Conservation (phyloP, 2,888 invertebrate species). For the Rotaria socialis region DNA sequence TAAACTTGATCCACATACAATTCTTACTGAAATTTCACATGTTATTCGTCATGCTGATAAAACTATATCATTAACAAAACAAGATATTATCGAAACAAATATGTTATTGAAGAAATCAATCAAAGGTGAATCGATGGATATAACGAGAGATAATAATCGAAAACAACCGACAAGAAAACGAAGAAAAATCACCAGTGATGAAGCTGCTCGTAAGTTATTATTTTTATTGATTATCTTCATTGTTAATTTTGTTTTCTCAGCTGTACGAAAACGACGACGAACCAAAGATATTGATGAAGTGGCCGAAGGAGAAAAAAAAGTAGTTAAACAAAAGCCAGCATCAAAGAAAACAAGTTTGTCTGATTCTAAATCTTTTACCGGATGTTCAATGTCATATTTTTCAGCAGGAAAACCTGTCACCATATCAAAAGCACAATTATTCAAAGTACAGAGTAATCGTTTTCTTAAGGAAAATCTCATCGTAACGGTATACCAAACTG, state of each 20-base stretch:
- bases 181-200: background rate
- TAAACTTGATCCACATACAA: slow-evolving; percentile 75
- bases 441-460: slow-evolving; percentile 40
- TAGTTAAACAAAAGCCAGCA: no score
- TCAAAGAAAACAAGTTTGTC: background rate
- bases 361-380: no score
- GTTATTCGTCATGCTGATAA: background rate
- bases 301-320: background rate
- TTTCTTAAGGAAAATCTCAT: slow-evolving; percentile 51
- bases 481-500: slow-evolving; percentile 56
- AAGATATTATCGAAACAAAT: slow-evolving; percentile 2
- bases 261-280: background rate
- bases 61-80: background rate
- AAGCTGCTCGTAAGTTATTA: background rate
- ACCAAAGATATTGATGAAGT: background rate
- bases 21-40: slow-evolving; percentile 65
- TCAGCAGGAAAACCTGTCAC: background rate
- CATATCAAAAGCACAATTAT: slow-evolving; percentile 17
- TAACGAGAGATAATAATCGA: background rate
- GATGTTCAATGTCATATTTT: background rate
- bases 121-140: background rate
- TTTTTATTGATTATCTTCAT: background rate
- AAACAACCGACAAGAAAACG: background rate
- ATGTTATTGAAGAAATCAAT: slow-evolving; percentile 23
- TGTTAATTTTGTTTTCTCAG: background rate